Percentiles rank a stretch among this genome's conserved stretches.
These are phyloP conservation scores for Parasteatoda lunata DNA, from an alignment of 2,888 invertebrate genomes.

Conservation along the genomic window DNA sequence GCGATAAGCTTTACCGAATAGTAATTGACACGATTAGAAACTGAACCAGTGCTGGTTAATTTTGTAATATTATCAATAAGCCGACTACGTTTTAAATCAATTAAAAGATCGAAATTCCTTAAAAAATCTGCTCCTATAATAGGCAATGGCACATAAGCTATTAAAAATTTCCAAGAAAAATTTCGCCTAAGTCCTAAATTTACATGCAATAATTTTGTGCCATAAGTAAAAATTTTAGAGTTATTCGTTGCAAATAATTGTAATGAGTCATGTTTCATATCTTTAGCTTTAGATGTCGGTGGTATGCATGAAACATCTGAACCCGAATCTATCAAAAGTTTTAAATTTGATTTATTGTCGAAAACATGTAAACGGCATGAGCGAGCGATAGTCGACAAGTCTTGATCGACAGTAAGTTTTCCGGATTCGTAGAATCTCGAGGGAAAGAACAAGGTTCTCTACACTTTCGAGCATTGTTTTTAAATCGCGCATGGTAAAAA, in stretches of 20 bases:
- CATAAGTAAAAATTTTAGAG: background rate
- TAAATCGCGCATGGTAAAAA: no score
- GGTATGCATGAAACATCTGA: conserved; percentile 9
- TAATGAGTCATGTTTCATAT: background rate
- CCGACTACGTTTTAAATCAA: background rate
- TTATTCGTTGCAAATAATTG: conserved; percentile 9
- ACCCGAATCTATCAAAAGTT: conserved; percentile 1
- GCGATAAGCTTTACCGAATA: no score
- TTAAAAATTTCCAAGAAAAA: conserved; percentile 12
- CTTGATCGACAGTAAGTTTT: no score
- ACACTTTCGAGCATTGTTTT: no score
- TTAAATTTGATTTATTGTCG: background rate
- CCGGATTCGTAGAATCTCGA: no score
- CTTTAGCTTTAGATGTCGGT: background rate
- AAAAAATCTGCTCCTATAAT: conserved; percentile 4
- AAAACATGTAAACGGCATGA: background rate
- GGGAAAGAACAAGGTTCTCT: no score
- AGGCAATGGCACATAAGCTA: no score
- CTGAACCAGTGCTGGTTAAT: no score
- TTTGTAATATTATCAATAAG: background rate
- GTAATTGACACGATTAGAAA: no score
- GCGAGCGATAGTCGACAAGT: background rate
- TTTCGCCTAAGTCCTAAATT: conserved; percentile 7
- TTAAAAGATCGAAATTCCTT: background rate
- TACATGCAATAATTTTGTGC: conserved; percentile 14